Conservation (phyloP, 2,888 invertebrate genomes). For the Chymomyza fuscimana region DNA sequence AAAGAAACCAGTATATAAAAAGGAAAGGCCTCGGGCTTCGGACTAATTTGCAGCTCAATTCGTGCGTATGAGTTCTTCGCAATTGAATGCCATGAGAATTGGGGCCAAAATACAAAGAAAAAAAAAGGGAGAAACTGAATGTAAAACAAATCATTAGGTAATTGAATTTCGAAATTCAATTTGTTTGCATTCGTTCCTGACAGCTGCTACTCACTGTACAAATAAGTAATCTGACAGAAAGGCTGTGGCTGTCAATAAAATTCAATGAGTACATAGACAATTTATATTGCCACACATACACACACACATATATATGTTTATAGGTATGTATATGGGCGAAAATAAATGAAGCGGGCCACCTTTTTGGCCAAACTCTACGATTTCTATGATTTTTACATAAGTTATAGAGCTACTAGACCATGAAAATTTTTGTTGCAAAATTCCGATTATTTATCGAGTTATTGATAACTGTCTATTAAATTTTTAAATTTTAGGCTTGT, state of each 20-base stretch:
- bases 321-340: not conserved
- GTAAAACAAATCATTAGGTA: slow-evolving; percentile 66
- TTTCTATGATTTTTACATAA: too few species aligned
- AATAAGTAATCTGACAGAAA: slow-evolving; percentile 1
- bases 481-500: too few species aligned
- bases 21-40: slow-evolving; percentile 15
- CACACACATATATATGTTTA: slow-evolving; percentile 18
- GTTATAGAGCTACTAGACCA: too few species aligned
- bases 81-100: slow-evolving; percentile 33
- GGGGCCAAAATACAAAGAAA: not conserved
- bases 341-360: too few species aligned
- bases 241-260: slow-evolving; percentile 44
- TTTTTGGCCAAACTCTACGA: too few species aligned
- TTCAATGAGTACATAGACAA: slow-evolving; percentile 49
- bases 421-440: too few species aligned
- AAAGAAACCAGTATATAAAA: not conserved
- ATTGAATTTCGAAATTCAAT: slow-evolving; percentile 69
- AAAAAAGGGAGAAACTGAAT: slow-evolving; percentile 1
- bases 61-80: slow-evolving; percentile 52
- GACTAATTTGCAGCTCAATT: slow-evolving; percentile 66
- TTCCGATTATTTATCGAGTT: too few species aligned
- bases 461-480: too few species aligned
- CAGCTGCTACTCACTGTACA: slow-evolving; percentile 52
- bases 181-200: slow-evolving; percentile 60
- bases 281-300: slow-evolving; percentile 7